Base-by-base conservation (phyloP, 2,113 vertebrate genomes). In the Chauna torquata region DNA sequence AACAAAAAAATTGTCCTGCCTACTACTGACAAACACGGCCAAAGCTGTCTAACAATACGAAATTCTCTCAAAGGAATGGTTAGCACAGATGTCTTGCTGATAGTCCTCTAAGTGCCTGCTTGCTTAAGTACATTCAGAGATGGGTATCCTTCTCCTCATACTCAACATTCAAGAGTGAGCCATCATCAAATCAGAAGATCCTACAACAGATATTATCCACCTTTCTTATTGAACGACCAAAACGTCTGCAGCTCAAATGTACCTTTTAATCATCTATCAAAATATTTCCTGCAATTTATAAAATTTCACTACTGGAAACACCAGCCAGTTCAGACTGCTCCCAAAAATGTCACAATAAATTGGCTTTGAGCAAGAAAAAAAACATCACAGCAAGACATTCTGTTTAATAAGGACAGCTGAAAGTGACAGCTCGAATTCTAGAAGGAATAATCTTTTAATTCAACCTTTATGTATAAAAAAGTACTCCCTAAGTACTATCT, bases 281-380 rank as follows among this genome's bases (percentile, higher is more conserved):
- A 71, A 28, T 62, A 70, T 22, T 81, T 88, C 74, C 50, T 40
- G 12, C 25, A 61, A 22, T n/a, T 65, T 8, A 36, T 24, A 75
- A 61, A 68, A 75, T 59, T 32, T 70, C 80, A 52, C 58, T 58
- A 49, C 36, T 62, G 75, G 61, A 45, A 88, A 42, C 45, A 83
- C 24, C 24, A 82, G 57, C 14, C 64, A 86, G 85, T 78, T 95
- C 81, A 65, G 49, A 88, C 77, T 93, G 82, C 61, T 93, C 93
- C 93, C 23, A 40, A 28, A 86, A 34, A 34, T 28, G 11, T 79
- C 76, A 59, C n/a, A 45, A 27, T 32, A 90, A 66, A 82, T 86
- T 76, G 97, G 78, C n/a, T 88, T 85, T 78, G 16, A 95, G 71
- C 77, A 92, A 94, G 94, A 95, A 42, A 94, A 94, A 80, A 40